phyloP scores from a whole-genome alignment of 2,113 vertebrate genomes.

The Heterocephalus glaber region DNA sequence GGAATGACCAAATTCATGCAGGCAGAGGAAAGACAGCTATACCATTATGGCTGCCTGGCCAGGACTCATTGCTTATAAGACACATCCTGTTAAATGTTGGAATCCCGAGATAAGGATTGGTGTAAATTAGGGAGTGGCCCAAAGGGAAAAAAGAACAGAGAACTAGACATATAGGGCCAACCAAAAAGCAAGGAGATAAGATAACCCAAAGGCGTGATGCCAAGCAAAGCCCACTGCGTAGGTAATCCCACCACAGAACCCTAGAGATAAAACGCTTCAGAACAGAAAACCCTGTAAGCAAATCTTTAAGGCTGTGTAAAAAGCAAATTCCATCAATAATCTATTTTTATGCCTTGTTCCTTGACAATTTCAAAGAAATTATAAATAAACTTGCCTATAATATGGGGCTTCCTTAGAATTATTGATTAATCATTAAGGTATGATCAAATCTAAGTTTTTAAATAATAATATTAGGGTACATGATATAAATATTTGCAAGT shows the following conservation, averaged over 20 bases:
- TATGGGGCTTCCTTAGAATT: not conserved
- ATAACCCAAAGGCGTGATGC: not conserved
- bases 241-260: not conserved
- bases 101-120: not conserved
- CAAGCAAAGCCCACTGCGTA: not conserved
- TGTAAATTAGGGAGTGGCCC: not conserved
- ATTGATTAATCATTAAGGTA: not conserved
- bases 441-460: not conserved
- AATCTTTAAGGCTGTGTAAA: not conserved
- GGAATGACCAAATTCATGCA: not conserved
- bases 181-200: not conserved
- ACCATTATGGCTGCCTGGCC: not conserved
- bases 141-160: not conserved
- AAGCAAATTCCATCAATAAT: not conserved
- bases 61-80: not conserved
- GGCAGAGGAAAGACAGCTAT: not conserved
- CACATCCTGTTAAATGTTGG: not conserved
- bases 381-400: not conserved
- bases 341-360: not conserved
- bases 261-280: not conserved
- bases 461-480: not conserved
- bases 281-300: not conserved
- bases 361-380: not conserved
- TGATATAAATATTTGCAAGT: not conserved
- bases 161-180: not conserved